Base-by-base conservation (phyloP, 2,888 invertebrate species). In the Cephus nigrinus region DNA sequence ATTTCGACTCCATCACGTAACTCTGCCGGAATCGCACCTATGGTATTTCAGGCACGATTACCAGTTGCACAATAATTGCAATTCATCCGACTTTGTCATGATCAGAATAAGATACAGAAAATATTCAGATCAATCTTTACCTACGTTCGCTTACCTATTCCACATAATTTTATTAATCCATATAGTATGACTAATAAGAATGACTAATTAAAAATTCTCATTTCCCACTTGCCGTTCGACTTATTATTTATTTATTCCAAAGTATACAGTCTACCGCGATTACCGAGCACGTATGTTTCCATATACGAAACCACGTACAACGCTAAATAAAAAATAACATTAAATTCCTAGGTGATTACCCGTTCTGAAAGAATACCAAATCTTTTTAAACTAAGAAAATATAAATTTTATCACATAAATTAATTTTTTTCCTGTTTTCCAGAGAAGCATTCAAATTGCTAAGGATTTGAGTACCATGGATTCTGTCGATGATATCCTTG, bases 401-500 rank as follows among this genome's bases (percentile, higher is more conserved):
- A 69, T 30, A 12, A 34, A 30, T 71, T 55, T 32, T 71, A 30
- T 32, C 23, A 30, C 30, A 12, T 11, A 11, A 31, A 23, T 71
- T 15, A 15, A 55, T 30, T 9, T 11, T 3, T 31, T 11, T 5
- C 1, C 32, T 11, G 11, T 78, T 71, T 85, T 84, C 75, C 84
- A 89, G 88, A 79, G 73, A 78, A 71, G 82, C 32, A 12, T 87
- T 31, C 69, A 80, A 76, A 68, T 86, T 30, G 86, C 85, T 4
- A 83, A 74, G 69, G 73, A 34, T 71, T 79, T 87, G 12, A 85
- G 80, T 77, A 75, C 80, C 12, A 31, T 85, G 3, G 75, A 84
- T 1, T 80, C 82, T 9, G n/a, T 82, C 11, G 88, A 89, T 1
- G 86, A 89, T 3, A 86, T 88, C 76, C 30, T 69, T 55, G 31